phyloP scores from a whole-genome alignment of 1,140 invertebrate genomes.

The Arctopsyche grandis region DNA sequence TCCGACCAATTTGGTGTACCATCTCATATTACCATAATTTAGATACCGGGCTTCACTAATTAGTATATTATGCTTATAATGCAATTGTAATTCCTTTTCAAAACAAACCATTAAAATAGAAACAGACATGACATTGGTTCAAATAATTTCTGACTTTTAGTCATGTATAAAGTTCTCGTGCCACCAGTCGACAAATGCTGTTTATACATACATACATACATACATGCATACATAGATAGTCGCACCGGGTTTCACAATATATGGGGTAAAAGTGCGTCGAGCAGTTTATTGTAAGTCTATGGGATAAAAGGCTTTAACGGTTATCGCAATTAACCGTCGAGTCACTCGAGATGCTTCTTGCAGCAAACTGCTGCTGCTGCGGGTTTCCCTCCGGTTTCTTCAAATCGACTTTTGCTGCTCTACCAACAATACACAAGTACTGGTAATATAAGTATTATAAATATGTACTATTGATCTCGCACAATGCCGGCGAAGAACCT shows the following conservation, averaged over 20 bases:
- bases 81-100: too few relatives aligned
- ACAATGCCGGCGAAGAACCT: slow-evolving; percentile 14
- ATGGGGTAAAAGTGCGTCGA: not conserved
- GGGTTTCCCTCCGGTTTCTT: not conserved
- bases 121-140: too few relatives aligned
- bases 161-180: too few relatives aligned
- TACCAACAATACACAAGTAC: not conserved
- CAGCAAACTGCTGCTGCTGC: not conserved
- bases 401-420: not conserved
- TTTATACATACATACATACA: not conserved
- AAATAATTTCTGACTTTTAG: too few relatives aligned
- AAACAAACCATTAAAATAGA: too few relatives aligned
- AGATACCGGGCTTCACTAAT: too few relatives aligned
- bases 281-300: not conserved
- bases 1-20: too few relatives aligned
- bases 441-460: not conserved
- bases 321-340: slow-evolving; percentile 31
- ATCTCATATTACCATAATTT: too few relatives aligned
- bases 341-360: not conserved
- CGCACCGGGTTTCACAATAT: not conserved
- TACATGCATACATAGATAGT: not conserved
- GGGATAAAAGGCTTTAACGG: not conserved
- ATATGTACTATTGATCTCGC: slow-evolving; percentile 11
- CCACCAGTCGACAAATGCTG: not conserved
- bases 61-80: too few relatives aligned